Conservation (phyloP, 2,113 vertebrate genomes). For the Scytalopus superciliaris region DNA sequence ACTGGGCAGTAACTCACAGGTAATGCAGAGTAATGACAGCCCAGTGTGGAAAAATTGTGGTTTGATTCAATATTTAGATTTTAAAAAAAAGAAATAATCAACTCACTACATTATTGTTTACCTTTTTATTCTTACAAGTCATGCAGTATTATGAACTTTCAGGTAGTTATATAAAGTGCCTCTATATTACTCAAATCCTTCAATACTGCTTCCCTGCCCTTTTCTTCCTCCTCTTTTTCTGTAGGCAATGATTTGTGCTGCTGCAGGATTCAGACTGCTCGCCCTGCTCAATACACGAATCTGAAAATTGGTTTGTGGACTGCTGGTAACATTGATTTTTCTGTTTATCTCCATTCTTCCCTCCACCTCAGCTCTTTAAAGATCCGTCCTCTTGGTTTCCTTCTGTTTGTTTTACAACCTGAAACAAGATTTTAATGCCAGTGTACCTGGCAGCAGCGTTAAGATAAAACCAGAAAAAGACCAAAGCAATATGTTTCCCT, state of each 20-base stretch:
- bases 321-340: slow-evolving; percentile 14
- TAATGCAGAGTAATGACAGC: neutral
- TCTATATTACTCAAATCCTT: neutral
- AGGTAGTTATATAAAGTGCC: neutral
- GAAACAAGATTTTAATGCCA: neutral
- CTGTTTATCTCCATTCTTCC: neutral
- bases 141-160: neutral
- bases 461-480: neutral
- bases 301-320: neutral
- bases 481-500: neutral
- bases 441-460: neutral
- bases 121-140: neutral
- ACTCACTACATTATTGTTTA: neutral
- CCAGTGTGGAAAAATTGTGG: neutral
- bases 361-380: neutral
- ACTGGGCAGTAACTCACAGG: neutral
- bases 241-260: neutral
- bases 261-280: neutral
- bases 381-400: neutral
- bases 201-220: neutral
- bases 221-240: neutral
- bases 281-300: neutral
- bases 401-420: neutral
- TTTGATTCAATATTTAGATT: neutral
- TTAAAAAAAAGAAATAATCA: neutral